Conservation (phyloP, 2,113 vertebrate species). For the Eretmochelys imbricata region DNA sequence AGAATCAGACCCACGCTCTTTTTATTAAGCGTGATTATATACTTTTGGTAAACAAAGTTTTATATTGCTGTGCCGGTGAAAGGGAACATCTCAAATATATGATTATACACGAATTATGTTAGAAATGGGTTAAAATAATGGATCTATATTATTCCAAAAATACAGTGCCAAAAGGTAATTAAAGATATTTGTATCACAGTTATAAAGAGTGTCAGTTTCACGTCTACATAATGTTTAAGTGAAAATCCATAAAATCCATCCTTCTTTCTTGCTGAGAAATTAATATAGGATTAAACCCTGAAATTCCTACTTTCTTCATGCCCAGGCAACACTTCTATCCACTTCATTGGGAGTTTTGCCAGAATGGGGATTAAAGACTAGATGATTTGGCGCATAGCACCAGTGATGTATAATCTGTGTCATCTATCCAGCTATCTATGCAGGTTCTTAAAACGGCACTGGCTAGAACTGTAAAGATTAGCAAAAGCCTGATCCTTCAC, state of each 20-base stretch:
- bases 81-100: background rate
- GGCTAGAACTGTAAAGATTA: background rate
- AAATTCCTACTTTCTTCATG: slow-evolving; percentile 39
- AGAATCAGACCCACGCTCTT: background rate
- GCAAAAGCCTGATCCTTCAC: slow-evolving; percentile 7
- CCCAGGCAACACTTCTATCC: slow-evolving; percentile 43
- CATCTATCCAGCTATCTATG: background rate
- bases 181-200: slow-evolving; percentile 68
- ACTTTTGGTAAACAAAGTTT: slow-evolving; percentile 62
- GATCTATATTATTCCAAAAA: slow-evolving; percentile 62
- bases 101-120: slow-evolving; percentile 40
- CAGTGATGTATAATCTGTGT: background rate
- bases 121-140: slow-evolving; percentile 76
- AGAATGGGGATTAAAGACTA: slow-evolving; percentile 8
- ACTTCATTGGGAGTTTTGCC: slow-evolving; percentile 44
- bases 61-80: slow-evolving; percentile 47
- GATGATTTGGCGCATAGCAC: background rate
- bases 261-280: slow-evolving; percentile 68
- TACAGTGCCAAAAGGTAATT: slow-evolving; percentile 69
- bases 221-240: slow-evolving; percentile 72
- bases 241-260: slow-evolving; percentile 74
- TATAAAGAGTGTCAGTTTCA: slow-evolving; percentile 68
- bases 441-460: background rate
- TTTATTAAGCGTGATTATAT: slow-evolving; percentile 52
- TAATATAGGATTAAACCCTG: slow-evolving; percentile 53